A percentile compares a stretch with the other conserved stretches of the same genome.
Conservation (phyloP, 2,797 vertebrate species). For the Crocidura indochinensis region DNA sequence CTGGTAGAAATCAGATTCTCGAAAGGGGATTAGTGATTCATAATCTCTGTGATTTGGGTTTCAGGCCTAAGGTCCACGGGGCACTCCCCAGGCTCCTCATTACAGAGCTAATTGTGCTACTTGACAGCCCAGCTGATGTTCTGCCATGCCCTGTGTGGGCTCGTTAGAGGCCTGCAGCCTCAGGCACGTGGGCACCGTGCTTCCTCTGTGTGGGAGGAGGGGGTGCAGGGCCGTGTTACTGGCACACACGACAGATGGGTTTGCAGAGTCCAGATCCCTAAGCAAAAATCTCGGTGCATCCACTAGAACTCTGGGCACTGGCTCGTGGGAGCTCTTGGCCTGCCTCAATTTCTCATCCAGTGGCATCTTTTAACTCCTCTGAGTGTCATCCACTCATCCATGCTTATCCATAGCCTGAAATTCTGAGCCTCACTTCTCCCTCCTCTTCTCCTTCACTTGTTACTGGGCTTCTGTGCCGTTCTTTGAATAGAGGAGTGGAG, state of each 20-base stretch:
- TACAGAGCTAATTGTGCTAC: constrained; percentile 60
- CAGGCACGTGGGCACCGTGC: fast-evolving
- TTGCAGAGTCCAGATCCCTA: background rate
- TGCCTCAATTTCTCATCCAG: background rate
- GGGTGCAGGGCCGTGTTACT: background rate
- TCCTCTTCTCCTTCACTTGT: background rate
- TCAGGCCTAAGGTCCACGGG: fast-evolving
- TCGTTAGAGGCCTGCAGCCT: background rate
- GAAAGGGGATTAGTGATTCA: constrained; percentile 76
- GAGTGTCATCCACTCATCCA: background rate
- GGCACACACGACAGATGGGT: background rate
- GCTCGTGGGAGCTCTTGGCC: background rate
- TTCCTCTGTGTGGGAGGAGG: background rate
- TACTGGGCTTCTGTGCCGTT: background rate
- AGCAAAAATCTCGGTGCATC: fast-evolving
- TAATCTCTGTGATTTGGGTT: constrained; percentile 41
- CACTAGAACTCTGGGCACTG: fast-evolving
- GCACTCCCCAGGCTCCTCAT: constrained; percentile 71
- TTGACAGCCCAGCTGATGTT: background rate
- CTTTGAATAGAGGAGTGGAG: background rate
- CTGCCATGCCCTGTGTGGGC: background rate
- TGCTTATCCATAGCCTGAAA: background rate
- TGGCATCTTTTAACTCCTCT: background rate
- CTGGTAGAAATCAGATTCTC: constrained; percentile 73
- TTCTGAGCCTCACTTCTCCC: background rate